Base-by-base conservation (phyloP, 2,113 vertebrate genomes). In the Reinhardtius hippoglossoides region DNA sequence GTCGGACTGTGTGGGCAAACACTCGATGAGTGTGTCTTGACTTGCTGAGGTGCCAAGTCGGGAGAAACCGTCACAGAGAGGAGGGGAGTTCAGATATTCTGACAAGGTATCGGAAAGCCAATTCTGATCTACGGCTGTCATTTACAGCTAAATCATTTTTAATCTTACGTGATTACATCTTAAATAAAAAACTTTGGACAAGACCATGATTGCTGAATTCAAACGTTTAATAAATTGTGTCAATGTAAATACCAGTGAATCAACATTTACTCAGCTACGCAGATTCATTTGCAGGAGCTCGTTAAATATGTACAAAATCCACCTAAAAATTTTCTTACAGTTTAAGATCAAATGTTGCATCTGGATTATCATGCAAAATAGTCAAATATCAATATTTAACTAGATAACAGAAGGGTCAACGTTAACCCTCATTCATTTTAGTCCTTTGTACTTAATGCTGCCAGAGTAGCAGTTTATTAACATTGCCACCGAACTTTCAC, bases 21-120 rank as follows among this genome's bases (percentile, higher is more conserved):
- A 60, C 18, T 73, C 40, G 16, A 59, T 58, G 63, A 64, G 73
- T 57, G 68, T 26, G 35, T 66, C 37, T 75, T 6, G 16, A 57
- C 15, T 59, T 54, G 63, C 79, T 42, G 10, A 77, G 63, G 9
- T 18, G 27, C 54, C 24, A 24, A 2, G 13, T 18, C 31, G 9
- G 1, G 31, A 2, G 27, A 15, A 3, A 27, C 5, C 26, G 15
- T 35, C 23, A 44, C 60, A 61, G 16, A 35, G 10, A 20, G 26
- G 46, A 48, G 46, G 46, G 46, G 46, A 18, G 24, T 42, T 46
- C 2, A 2, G 6, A 6, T 27, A 18, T 58, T 56, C 35, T 37
- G 23, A 7, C 8, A 50, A 4, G 27, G 27, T 27, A 26, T 63
- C 31, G 44, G 2, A 76, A 46, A 37, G 52, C 57, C 16, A 57